phyloP scores from a whole-genome alignment of 2,888 invertebrate genomes.

The Scaptomyza reducta region DNA sequence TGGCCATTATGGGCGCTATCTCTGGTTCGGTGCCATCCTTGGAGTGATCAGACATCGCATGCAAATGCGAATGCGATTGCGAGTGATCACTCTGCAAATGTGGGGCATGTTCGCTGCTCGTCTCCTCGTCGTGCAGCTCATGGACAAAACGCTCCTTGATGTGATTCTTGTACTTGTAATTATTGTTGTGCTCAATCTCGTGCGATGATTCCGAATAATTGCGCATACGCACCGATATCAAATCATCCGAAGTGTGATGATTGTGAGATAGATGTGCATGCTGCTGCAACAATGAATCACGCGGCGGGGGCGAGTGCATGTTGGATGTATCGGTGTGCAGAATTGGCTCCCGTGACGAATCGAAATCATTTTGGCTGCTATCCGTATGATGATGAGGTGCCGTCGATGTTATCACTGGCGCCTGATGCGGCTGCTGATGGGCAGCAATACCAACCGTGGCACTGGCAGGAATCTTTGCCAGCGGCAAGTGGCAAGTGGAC shows the following conservation, averaged over 20 bases:
- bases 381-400: slow-evolving; percentile 83
- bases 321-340: slow-evolving; percentile 83
- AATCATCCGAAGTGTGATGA: slow-evolving; percentile 76
- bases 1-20: slow-evolving; percentile 82
- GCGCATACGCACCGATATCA: slow-evolving; percentile 81
- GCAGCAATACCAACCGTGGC: slow-evolving; percentile 57
- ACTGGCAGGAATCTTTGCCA: slow-evolving; percentile 31
- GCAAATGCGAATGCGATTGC: slow-evolving; percentile 81
- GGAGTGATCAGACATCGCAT: slow-evolving; percentile 82
- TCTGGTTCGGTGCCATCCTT: slow-evolving; percentile 83
- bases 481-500: slow-evolving; percentile 46
- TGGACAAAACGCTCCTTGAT: slow-evolving; percentile 94
- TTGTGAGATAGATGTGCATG: slow-evolving; percentile 67
- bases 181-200: slow-evolving; percentile 85
- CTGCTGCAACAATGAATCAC: slow-evolving; percentile 70
- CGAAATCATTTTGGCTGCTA: slow-evolving; percentile 83
- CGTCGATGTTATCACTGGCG: slow-evolving; percentile 84
- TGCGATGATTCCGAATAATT: slow-evolving; percentile 84
- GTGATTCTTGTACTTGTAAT: slow-evolving; percentile 97
- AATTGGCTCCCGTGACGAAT: slow-evolving; percentile 81
- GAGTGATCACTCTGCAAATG: slow-evolving; percentile 82
- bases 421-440: slow-evolving; percentile 82
- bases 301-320: slow-evolving; percentile 81
- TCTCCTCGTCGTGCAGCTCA: slow-evolving; percentile 84
- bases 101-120: slow-evolving; percentile 84